A percentile compares a stretch with the other conserved stretches of the same genome.
phyloP scores from a whole-genome alignment of 2,888 invertebrate species.

The Mythimna lalbum region DNA sequence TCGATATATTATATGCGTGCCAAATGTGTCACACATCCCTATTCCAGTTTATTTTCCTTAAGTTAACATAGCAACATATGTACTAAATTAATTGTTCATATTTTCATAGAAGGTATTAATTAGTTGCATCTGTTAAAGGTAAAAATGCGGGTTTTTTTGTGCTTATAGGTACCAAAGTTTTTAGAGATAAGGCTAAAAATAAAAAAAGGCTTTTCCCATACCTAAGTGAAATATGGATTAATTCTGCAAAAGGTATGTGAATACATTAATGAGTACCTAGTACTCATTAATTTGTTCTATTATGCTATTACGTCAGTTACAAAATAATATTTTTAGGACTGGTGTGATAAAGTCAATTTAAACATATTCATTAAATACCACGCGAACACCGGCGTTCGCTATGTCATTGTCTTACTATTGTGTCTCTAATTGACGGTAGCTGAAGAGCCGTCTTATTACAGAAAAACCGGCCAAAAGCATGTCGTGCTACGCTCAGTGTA shows the following conservation, averaged over 20 bases:
- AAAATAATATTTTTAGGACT: too few species aligned
- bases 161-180: not conserved
- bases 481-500: too few species aligned
- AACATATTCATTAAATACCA: too few species aligned
- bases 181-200: not conserved
- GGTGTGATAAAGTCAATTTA: too few species aligned
- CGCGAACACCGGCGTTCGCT: too few species aligned
- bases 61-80: not conserved
- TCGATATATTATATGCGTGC: not conserved
- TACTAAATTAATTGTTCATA: not conserved
- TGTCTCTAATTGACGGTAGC: too few species aligned
- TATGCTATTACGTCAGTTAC: too few species aligned
- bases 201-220: not conserved
- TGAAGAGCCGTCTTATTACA: too few species aligned
- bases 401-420: too few species aligned
- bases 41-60: conserved; percentile 7
- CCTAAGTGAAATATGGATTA: not conserved
- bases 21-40: conserved; percentile 3
- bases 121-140: not conserved
- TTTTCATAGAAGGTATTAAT: not conserved
- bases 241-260: not conserved
- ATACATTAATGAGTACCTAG: not conserved
- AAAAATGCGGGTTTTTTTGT: not conserved
- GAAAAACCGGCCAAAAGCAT: too few species aligned
- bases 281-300: too few species aligned